Conservation (phyloP, 1,140 invertebrate species). For the Drosophila leontia region DNA sequence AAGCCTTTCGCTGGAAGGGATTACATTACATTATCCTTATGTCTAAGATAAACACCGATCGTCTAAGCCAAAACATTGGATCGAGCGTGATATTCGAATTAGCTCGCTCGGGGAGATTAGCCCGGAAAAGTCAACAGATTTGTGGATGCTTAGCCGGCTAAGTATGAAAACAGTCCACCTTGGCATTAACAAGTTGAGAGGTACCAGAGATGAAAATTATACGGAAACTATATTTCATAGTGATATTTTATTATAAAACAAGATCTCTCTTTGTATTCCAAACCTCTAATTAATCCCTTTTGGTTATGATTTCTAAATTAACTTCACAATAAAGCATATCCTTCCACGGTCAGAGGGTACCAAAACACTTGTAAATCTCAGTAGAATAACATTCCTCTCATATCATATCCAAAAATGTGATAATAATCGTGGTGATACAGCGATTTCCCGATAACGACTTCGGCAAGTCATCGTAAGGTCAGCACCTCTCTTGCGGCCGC, state of each 20-base stretch:
- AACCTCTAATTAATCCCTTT: neutral
- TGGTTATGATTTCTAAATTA: neutral
- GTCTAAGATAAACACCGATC: conserved; percentile 76
- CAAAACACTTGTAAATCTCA: conserved; percentile 1
- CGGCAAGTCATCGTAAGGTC: conserved; percentile 40
- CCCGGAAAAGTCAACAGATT: conserved; percentile 6
- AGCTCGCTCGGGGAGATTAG: neutral
- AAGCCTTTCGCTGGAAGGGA: conserved; percentile 72
- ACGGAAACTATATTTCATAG: neutral
- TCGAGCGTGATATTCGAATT: conserved; percentile 50
- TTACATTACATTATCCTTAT: conserved; percentile 82
- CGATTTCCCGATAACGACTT: neutral
- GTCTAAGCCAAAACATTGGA: conserved; percentile 44
- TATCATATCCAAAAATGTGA: conserved; percentile 17
- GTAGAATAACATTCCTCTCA: conserved; percentile 8
- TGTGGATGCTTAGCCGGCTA: conserved; percentile 4
- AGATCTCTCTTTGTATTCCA: no score
- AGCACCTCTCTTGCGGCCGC: conserved; percentile 31
- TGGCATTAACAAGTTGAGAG: neutral
- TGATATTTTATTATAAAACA: no score
- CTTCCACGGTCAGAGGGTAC: neutral
- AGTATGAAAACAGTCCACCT: conserved; percentile 18
- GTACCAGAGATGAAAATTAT: neutral
- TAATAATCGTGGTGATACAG: conserved; percentile 13
- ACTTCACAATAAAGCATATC: neutral